Percentiles rank a stretch among this genome's conserved stretches.
Conservation (phyloP, 30 jellyfish, hydroid and myxozoan species). For the Phacellophora camtschatica region DNA sequence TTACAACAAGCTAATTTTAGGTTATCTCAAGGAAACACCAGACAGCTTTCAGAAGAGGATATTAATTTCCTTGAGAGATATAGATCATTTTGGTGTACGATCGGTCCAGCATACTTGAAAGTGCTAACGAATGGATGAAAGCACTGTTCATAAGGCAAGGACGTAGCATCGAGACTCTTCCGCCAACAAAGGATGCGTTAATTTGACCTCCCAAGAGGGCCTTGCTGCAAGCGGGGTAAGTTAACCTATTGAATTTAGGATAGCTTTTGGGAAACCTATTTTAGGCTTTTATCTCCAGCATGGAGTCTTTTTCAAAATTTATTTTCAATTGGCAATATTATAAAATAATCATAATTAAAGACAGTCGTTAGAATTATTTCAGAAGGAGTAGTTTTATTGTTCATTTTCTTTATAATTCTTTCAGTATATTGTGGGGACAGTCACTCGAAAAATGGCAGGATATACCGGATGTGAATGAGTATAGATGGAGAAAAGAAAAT, state of each 20-base stretch:
- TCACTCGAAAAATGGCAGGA: neutral
- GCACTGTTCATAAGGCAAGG: constrained; percentile 13
- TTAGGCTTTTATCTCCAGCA: too few relatives aligned
- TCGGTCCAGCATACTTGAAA: neutral
- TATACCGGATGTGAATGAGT: neutral
- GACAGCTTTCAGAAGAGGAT: neutral
- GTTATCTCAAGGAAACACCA: neutral
- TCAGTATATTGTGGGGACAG: too few relatives aligned
- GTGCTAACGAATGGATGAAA: neutral
- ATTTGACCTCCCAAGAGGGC: neutral
- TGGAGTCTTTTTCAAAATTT: too few relatives aligned
- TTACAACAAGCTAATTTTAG: too few relatives aligned
- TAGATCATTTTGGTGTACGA: neutral
- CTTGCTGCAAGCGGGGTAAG: neutral
- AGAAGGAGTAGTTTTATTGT: too few relatives aligned
- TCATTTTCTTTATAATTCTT: too few relatives aligned
- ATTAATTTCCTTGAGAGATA: neutral
- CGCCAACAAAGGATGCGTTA: neutral
- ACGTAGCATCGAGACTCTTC: neutral
- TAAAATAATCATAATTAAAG: too few relatives aligned
- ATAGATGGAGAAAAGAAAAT: neutral
- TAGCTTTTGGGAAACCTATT: too few relatives aligned
- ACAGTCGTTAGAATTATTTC: too few relatives aligned
- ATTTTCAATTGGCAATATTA: too few relatives aligned
- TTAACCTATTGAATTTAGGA: too few relatives aligned